Base-by-base conservation (phyloP, 2,113 vertebrate species). In the Cygnus buccinator region DNA sequence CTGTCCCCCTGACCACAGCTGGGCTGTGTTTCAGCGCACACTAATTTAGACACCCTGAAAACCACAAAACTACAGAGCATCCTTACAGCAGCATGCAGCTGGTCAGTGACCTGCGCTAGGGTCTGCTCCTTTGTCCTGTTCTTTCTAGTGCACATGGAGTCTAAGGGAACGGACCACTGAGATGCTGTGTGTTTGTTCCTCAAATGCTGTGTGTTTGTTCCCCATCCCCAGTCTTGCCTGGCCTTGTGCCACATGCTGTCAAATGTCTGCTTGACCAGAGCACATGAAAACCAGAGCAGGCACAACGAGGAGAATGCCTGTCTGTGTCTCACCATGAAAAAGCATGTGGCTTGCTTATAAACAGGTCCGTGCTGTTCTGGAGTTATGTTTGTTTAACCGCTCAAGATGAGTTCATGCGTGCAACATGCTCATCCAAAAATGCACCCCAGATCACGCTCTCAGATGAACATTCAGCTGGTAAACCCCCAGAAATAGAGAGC, bases 311-410 rank as follows among this genome's bases (percentile, higher is more conserved):
- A 35, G 57, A n/a, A 50, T 26, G 25, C 9, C 25, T 68, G 44
- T n/a, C 13, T 37, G 31, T 5, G 0, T 17, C 48, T 84, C 16
- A 11, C 50, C 0, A 0, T 10, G 31, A 72, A 54, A 35, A 87
- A 39, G 33, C 67, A 43, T 0, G 0, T 16, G 68, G 44, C 13
- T 1, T 23, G 28, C 14, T 52, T 29, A 9, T 4, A 39, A 79
- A 68, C 26, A 5, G 1, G 22, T 41, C 35, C 39, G 37, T 84
- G 68, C 65, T 86, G 16, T 16, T 44, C 50, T 59, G 67, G 22
- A 11, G 1, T 31, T 46, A 25, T 4, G 19, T 66, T 77, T 81
- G 52, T 39, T 89, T 54, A 23, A 48, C 17, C 8, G 28, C 29
- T 57, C 52, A 50, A 67, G 46, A 12, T 31, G 37, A 71, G 72